Evolutionary conservation across 2,113 vertebrate genomes (phyloP).

Genomic region (Amblyornis subalaris): DNA sequence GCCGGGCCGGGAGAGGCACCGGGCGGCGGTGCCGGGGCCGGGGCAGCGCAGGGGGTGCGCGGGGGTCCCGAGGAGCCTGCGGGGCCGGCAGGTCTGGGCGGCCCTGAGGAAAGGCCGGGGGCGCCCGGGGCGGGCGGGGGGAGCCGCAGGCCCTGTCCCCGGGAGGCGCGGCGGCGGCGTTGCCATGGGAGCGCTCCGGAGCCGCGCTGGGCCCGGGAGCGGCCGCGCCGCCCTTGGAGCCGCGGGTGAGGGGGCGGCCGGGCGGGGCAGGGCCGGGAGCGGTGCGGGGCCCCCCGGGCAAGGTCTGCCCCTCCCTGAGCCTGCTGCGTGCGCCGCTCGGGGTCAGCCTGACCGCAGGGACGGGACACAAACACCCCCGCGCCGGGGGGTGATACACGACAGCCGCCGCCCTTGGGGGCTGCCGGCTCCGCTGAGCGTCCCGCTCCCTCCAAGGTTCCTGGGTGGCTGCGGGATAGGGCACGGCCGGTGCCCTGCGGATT

Average conservation of each 20-base stretch:
- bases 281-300: neutral
- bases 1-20: neutral
- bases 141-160: neutral
- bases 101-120: no score
- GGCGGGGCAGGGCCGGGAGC: neutral
- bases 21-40: neutral
- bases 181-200: neutral
- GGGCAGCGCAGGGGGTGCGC: neutral
- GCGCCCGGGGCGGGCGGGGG: no score
- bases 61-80: no score
- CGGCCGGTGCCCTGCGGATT: rapidly evolving
- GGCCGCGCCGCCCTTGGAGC: neutral
- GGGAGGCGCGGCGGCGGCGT: neutral
- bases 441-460: neutral
- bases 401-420: neutral
- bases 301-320: neutral
- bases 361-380: neutral
- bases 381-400: rapidly evolving
- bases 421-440: neutral
- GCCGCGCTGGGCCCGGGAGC: neutral
- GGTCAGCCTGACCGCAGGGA: neutral
- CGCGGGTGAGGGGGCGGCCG: neutral
- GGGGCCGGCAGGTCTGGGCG: no score
- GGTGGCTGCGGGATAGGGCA: rapidly evolving
- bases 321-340: neutral